These are phyloP conservation scores for Gulo gulo DNA, from an alignment of 2,113 vertebrate species.

Conservation along the genomic window DNA sequence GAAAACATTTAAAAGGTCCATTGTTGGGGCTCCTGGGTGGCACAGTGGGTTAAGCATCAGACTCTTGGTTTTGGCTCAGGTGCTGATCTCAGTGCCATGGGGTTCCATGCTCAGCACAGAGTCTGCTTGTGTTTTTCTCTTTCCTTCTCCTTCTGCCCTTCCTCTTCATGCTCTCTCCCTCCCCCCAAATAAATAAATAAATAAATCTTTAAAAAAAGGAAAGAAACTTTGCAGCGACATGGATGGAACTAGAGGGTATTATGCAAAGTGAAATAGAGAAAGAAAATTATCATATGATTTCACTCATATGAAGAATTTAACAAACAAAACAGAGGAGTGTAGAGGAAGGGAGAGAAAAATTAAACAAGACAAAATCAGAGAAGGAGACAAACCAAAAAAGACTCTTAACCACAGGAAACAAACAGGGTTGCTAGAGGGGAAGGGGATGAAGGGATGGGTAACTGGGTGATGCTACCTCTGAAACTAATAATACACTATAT, in stretches of 20 bases:
- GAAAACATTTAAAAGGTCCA: background rate
- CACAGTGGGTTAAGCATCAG: background rate
- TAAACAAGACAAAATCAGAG: background rate
- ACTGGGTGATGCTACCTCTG: background rate
- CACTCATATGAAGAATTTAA: background rate
- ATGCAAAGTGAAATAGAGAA: background rate
- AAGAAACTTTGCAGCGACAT: background rate
- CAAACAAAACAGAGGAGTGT: background rate
- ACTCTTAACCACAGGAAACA: background rate
- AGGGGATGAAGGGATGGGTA: background rate
- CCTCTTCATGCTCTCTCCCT: background rate
- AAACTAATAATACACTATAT: background rate
- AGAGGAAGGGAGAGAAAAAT: background rate
- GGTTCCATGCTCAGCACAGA: background rate
- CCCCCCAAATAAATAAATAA: background rate
- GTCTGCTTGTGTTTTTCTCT: background rate
- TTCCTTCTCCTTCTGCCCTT: background rate
- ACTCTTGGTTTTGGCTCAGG: background rate
- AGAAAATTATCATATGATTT: background rate
- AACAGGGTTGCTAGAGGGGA: background rate
- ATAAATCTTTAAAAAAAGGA: background rate
- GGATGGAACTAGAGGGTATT: background rate
- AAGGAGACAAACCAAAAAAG: background rate
- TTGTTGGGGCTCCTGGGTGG: background rate
- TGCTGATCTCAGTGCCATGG: background rate